phyloP scores from a whole-genome alignment of 1,140 invertebrate species.

The Propsilocerus akamusi region DNA sequence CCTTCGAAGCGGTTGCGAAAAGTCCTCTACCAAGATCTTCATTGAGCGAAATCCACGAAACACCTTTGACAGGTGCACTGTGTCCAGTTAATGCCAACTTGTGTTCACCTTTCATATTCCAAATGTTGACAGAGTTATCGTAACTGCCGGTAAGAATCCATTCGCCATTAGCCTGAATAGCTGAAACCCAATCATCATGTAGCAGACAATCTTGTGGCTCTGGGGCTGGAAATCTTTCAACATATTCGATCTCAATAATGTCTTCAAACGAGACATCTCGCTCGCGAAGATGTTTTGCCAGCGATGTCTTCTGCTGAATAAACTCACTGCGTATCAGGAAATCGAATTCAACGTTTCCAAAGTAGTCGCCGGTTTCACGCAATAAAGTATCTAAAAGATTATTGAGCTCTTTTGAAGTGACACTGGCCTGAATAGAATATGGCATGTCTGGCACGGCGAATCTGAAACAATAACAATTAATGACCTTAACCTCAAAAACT shows the following conservation, averaged over 20 bases:
- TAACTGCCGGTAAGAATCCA: conserved; percentile 92
- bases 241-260: conserved; percentile 74
- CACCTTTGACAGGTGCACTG: conserved; percentile 64
- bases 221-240: conserved; percentile 72
- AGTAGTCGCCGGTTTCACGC: conserved; percentile 32
- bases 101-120: conserved; percentile 69
- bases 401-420: conserved; percentile 52
- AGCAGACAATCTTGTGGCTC: conserved; percentile 75
- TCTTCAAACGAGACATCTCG: conserved; percentile 50
- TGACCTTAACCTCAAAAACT: background rate
- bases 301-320: conserved; percentile 32
- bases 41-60: conserved; percentile 61
- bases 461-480: conserved; percentile 31
- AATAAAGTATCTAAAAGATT: conserved; percentile 63
- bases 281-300: conserved; percentile 50
- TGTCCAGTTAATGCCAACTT: conserved; percentile 72
- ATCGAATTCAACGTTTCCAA: conserved; percentile 59
- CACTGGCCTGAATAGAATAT: conserved; percentile 53
- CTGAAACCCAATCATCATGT: conserved; percentile 92
- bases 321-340: conserved; percentile 72
- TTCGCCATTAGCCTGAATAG: conserved; percentile 50
- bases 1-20: conserved; percentile 76
- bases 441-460: conserved; percentile 74
- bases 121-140: conserved; percentile 81
- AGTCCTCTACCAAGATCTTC: conserved; percentile 30